A percentile compares a stretch with the other conserved stretches of the same genome.
Evolutionary conservation across 1,140 invertebrate genomes (phyloP).

Genomic region (Brachystomella parvula): DNA sequence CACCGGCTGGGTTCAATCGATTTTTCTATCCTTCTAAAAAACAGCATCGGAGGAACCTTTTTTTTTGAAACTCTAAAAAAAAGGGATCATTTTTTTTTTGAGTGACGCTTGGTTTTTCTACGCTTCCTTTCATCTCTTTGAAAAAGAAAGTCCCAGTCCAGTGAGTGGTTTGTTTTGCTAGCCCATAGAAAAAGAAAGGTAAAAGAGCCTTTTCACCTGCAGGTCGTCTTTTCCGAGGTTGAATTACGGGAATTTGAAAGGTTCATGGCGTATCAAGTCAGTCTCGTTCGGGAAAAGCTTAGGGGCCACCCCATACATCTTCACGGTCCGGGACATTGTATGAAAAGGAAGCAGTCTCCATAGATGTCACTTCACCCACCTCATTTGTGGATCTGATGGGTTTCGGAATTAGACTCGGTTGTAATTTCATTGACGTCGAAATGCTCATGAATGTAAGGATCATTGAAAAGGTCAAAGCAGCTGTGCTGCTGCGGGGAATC

Average conservation of each 20-base stretch:
- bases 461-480: background rate
- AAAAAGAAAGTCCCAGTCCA: no score
- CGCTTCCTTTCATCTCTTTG: no score
- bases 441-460: background rate
- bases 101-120: no score
- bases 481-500: background rate
- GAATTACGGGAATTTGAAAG: background rate
- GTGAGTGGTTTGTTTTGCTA: no score
- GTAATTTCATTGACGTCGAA: constrained; percentile 4
- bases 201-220: no score
- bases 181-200: no score
- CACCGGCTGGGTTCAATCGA: no score
- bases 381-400: background rate
- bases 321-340: background rate
- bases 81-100: no score
- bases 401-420: background rate
- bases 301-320: background rate
- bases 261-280: background rate
- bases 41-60: no score
- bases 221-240: no score
- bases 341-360: background rate
- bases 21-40: no score
- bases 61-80: no score
- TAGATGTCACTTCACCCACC: background rate
- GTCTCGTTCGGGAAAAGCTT: background rate